Percentiles rank a stretch among this genome's conserved stretches.
These are phyloP conservation scores for Alaudala cheleensis DNA, from an alignment of 2,113 vertebrate genomes.

Conservation along the genomic window DNA sequence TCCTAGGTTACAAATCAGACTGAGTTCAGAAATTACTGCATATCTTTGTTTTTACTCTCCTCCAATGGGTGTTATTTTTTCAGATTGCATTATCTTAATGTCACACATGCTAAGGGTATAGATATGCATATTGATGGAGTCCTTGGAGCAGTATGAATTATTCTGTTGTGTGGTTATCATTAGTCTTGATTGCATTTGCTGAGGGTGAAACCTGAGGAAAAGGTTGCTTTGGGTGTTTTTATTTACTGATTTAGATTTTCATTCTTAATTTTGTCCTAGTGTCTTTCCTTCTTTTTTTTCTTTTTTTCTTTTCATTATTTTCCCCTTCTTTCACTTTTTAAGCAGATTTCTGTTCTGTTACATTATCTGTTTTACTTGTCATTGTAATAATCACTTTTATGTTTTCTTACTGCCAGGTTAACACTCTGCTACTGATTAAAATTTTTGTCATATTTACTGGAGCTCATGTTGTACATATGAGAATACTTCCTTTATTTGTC, in stretches of 20 bases:
- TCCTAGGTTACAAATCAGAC: not conserved
- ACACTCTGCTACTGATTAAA: constrained; percentile 45
- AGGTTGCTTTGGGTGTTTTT: constrained; percentile 56
- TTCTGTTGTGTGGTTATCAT: constrained; percentile 54
- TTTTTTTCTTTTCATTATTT: not conserved
- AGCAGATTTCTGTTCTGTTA: constrained; percentile 38
- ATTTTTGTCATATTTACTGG: constrained; percentile 65
- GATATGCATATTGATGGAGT: constrained; percentile 15
- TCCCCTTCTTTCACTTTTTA: not conserved
- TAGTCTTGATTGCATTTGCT: constrained; percentile 66
- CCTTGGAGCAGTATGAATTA: constrained; percentile 44
- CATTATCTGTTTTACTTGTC: constrained; percentile 33
- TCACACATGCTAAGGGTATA: not conserved
- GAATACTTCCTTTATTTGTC: constrained; percentile 66
- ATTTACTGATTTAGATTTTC: constrained; percentile 37
- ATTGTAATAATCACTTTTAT: constrained; percentile 58
- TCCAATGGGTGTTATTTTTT: constrained; percentile 42
- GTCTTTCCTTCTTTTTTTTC: not conserved
- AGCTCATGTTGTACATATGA: constrained; percentile 52
- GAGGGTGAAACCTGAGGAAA: constrained; percentile 36
- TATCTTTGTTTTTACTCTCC: constrained; percentile 8
- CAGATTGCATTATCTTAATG: constrained; percentile 35
- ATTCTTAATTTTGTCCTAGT: constrained; percentile 18
- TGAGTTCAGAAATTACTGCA: constrained; percentile 20
- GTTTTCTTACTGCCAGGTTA: constrained; percentile 59